These are phyloP conservation scores for Takifugu flavidus DNA, from an alignment of 2,113 vertebrate genomes.

Conservation along the genomic window DNA sequence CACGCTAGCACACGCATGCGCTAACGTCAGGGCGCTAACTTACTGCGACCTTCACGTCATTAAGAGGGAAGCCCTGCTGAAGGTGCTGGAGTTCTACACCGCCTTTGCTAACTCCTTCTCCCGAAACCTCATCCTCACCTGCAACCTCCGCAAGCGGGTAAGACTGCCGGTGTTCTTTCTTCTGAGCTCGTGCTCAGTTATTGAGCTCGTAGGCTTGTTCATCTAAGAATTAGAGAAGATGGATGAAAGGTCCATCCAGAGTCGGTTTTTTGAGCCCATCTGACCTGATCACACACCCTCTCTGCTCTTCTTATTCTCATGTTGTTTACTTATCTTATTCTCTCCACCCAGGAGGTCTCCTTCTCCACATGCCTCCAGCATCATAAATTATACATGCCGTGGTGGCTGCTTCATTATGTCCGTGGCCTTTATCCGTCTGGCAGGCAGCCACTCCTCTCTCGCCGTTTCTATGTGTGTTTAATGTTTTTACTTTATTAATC, in stretches of 20 bases:
- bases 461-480: background rate
- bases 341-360: background rate
- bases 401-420: constrained; percentile 21
- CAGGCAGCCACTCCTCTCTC: constrained; percentile 2
- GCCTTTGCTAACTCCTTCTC: constrained; percentile 97
- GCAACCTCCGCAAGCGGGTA: constrained; percentile 94
- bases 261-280: background rate
- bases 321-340: constrained; percentile 20
- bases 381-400: constrained; percentile 30
- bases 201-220: too few species aligned
- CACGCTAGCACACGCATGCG: constrained; percentile 88
- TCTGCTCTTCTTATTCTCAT: background rate
- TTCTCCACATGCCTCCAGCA: constrained; percentile 1
- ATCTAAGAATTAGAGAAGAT: too few species aligned
- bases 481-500: background rate
- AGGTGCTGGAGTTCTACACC: constrained; percentile 94
- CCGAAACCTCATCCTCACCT: constrained; percentile 93
- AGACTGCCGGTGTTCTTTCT: constrained; percentile 23
- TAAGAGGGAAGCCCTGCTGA: constrained; percentile 90
- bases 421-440: constrained; percentile 8
- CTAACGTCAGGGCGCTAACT: constrained; percentile 91
- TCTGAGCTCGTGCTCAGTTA: background rate
- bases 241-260: background rate
- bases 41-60: constrained; percentile 97
- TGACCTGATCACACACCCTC: background rate